These are phyloP conservation scores for Galaxea fascicularis DNA, from an alignment of 92 coral and sea anemone species.

Conservation along the genomic window DNA sequence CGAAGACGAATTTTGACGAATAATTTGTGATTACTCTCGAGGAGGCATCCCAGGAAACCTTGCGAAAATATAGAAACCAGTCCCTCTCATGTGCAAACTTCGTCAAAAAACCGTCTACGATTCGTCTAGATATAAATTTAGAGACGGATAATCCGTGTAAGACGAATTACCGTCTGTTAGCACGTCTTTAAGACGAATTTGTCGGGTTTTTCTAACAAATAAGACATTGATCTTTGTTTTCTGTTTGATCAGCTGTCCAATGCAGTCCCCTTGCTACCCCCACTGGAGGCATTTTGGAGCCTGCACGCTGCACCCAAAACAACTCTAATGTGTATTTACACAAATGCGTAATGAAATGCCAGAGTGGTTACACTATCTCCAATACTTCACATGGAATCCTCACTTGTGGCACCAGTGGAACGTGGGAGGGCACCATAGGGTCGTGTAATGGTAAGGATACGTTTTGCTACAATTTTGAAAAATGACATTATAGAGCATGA, in stretches of 20 bases:
- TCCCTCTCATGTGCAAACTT: no score
- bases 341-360: conserved; percentile 69
- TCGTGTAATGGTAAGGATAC: conserved; percentile 68
- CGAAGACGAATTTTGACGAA: no score
- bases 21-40: no score
- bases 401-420: conserved; percentile 61
- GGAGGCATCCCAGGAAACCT: no score
- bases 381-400: conserved; percentile 41
- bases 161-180: no score
- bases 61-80: no score
- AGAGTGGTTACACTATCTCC: conserved; percentile 66
- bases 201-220: not conserved
- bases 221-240: not conserved
- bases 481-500: not conserved
- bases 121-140: no score
- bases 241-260: conserved; percentile 42
- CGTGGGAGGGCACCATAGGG: conserved; percentile 62
- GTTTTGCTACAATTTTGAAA: not conserved
- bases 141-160: no score
- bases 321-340: conserved; percentile 72
- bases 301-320: conserved; percentile 70
- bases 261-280: conserved; percentile 53
- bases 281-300: conserved; percentile 55
- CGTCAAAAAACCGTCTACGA: no score
- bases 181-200: not conserved